Evolutionary conservation across 1,140 invertebrate genomes (phyloP).

Genomic region (Reticulitermes speratus): DNA sequence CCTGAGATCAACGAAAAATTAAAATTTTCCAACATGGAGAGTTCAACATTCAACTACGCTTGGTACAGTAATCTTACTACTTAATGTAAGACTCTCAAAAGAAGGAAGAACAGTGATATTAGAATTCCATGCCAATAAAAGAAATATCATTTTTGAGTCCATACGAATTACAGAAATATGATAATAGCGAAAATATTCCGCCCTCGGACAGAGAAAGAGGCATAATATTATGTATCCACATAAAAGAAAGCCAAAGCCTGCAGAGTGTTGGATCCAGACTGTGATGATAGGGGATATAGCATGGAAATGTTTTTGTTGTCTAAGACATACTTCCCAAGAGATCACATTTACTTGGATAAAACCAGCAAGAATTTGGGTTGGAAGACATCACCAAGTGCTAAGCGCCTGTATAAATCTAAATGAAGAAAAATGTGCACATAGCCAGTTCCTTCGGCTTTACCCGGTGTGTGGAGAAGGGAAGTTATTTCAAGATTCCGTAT

Average conservation of each 20-base stretch:
- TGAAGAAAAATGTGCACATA: background rate
- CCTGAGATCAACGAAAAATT: too few species aligned
- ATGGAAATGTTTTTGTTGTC: background rate
- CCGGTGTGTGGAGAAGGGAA: background rate
- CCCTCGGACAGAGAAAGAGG: too few species aligned
- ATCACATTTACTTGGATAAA: background rate
- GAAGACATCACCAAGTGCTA: background rate
- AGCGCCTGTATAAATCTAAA: background rate
- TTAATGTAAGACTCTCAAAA: too few species aligned
- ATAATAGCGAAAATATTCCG: too few species aligned
- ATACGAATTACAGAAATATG: too few species aligned
- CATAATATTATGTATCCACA: background rate
- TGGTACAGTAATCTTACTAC: too few species aligned
- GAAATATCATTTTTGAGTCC: too few species aligned
- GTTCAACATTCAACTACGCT: too few species aligned
- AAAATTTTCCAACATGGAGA: too few species aligned
- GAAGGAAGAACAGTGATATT: too few species aligned
- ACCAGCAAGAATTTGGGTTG: background rate
- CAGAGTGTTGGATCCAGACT: background rate
- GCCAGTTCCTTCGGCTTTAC: background rate
- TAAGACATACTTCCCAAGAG: background rate
- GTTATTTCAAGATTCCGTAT: background rate
- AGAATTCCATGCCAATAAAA: too few species aligned
- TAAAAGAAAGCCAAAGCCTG: background rate
- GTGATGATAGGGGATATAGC: background rate